Evolutionary conservation across 2,888 invertebrate species (phyloP), one percentile per base, ranked within the genome.

Genomic region (Hoplodrina blanda): DNA sequence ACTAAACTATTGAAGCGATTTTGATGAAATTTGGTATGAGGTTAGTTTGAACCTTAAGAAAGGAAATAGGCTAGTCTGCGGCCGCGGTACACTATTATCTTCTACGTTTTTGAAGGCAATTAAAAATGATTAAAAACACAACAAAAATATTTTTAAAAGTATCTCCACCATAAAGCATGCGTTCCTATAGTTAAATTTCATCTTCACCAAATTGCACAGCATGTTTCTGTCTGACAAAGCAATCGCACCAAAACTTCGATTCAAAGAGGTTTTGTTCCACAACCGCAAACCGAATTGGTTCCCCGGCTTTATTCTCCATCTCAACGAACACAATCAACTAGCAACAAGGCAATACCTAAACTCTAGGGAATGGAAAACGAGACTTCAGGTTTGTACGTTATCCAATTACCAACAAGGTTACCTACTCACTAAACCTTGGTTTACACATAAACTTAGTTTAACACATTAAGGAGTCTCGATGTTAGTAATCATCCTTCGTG

Each of bases 251-350:
- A 30, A 68, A 44, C 20, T 50, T 25, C 54, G 33, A 60, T 68
- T 55, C 60, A 76, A 56, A 73, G 59, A 73, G 69, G 66, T 60
- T 44, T 60, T 50, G 68, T 67, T 67, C 20, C 17, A 37, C 54
- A 61, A 50, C 55, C 59, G 49, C 71, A 59, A 57, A 70, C n/a
- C 59, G 41, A 70, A 62, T 77, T 62, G 57, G 77, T 59, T 62
- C 5, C 19, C 46, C 76, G 25, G 76, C 60, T 68, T 50, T 68
- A 77, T 77, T 70, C 63, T 60, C 60, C 63, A 63, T 77, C 63
- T 75, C 55, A 63, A 37, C 72, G 63, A 71, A 77, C 62, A 71
- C 62, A 75, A 75, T 77, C 72, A 75, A 61, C 52, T 63, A 52
- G 52, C 46, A 71, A 63, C 77, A 74, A 53, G 44, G 55, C 54